Percentiles rank a stretch among this genome's conserved stretches.
Evolutionary conservation across 2,113 vertebrate genomes (phyloP).

Genomic region (Phocoena sinus): DNA sequence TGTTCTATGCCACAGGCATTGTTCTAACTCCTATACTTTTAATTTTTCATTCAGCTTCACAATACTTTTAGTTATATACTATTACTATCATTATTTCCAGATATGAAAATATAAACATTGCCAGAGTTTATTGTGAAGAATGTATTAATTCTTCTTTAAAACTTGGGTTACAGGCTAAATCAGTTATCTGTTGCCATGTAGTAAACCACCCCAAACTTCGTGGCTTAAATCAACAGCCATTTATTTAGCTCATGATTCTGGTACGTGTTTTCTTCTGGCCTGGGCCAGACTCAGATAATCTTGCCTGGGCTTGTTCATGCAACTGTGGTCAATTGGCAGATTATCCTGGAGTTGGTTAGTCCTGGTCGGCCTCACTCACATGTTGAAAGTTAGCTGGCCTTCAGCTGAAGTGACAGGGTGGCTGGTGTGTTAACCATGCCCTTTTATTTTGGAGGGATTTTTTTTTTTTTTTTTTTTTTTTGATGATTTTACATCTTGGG

Average conservation of each 20-base stretch:
- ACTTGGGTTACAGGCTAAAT: background rate
- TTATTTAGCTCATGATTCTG: background rate
- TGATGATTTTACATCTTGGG: background rate
- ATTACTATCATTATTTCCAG: background rate
- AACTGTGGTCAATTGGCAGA: background rate
- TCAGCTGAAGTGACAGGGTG: background rate
- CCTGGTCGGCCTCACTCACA: background rate
- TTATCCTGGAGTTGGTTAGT: background rate
- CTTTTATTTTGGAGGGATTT: background rate
- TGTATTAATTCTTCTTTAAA: constrained; percentile 1
- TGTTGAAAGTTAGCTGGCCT: background rate
- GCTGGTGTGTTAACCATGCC: background rate
- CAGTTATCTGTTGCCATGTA: background rate
- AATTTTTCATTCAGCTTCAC: background rate
- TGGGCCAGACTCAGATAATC: background rate
- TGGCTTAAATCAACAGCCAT: background rate
- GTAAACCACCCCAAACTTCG: background rate
- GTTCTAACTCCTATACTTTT: background rate
- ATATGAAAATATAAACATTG: background rate
- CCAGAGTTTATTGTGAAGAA: background rate
- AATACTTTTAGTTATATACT: background rate
- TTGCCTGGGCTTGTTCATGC: background rate
- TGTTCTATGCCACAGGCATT: background rate
- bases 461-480: background rate
- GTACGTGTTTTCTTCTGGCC: background rate